These are phyloP conservation scores for Merodon equestris DNA, from an alignment of 2,888 invertebrate species.

Conservation along the genomic window DNA sequence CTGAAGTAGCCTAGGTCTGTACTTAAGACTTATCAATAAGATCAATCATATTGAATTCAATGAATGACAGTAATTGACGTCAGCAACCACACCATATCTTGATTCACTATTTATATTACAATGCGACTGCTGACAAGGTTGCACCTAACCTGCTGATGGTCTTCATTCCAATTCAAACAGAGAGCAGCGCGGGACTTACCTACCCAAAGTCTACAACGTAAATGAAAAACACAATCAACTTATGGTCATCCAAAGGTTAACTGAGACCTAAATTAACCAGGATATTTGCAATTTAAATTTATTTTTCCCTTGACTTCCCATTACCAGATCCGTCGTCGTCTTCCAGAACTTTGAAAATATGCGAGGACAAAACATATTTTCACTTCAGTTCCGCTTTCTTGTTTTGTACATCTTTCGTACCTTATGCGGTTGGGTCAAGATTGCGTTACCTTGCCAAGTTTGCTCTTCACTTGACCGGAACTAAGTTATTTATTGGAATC, in stretches of 20 bases:
- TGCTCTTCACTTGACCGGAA: conserved; percentile 60
- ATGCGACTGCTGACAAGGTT: too few relatives aligned
- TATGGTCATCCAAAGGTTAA: too few relatives aligned
- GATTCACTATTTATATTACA: too few relatives aligned
- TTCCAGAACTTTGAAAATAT: conserved; percentile 32
- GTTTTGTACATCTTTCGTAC: conserved; percentile 18
- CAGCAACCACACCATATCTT: too few relatives aligned
- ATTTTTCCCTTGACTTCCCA: background rate
- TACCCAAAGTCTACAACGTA: too few relatives aligned
- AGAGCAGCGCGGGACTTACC: background rate
- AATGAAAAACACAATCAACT: too few relatives aligned
- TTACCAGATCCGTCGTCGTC: conserved; percentile 8
- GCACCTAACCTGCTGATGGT: too few relatives aligned
- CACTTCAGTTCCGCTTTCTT: background rate
- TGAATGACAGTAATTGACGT: too few relatives aligned
- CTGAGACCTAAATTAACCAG: conserved; percentile 5
- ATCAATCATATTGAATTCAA: too few relatives aligned
- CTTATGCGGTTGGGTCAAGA: conserved; percentile 57
- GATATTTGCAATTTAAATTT: conserved; percentile 52
- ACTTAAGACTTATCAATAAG: too few relatives aligned
- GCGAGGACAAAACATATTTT: conserved; percentile 41
- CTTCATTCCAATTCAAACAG: background rate
- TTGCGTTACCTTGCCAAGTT: conserved; percentile 57
- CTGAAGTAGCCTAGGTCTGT: too few relatives aligned
- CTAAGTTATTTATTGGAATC: conserved; percentile 53